phyloP scores from a whole-genome alignment of 1,140 invertebrate species.

The Formica selysi region DNA sequence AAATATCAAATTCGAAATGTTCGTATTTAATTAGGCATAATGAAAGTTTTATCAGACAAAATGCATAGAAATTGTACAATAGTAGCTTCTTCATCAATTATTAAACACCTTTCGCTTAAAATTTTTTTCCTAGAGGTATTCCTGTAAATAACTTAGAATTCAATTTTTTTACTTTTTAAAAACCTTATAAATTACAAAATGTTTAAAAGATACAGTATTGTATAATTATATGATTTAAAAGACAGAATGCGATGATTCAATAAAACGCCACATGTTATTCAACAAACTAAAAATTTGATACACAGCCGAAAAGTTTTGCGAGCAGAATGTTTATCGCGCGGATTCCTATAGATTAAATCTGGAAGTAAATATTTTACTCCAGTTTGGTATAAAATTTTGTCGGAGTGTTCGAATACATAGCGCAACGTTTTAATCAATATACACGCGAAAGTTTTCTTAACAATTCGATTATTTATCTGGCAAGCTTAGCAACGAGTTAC shows the following conservation, averaged over 20 bases:
- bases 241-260: background rate
- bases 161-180: background rate
- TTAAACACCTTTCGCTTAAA: background rate
- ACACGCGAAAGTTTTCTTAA: slow-evolving; percentile 38
- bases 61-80: background rate
- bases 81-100: background rate
- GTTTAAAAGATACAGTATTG: background rate
- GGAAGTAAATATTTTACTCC: slow-evolving; percentile 33
- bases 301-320: background rate
- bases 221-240: slow-evolving; percentile 33
- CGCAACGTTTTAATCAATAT: slow-evolving; percentile 43
- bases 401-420: slow-evolving; percentile 16
- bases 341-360: slow-evolving; percentile 53
- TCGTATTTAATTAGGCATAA: background rate
- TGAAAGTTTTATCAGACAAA: background rate
- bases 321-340: background rate
- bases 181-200: background rate
- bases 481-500: slow-evolving; percentile 68
- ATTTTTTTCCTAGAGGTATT: background rate
- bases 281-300: slow-evolving; percentile 13
- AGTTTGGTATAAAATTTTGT: slow-evolving; percentile 70
- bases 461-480: slow-evolving; percentile 43
- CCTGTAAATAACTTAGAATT: background rate
- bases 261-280: background rate
- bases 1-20: background rate